Evolutionary conservation across 2,113 vertebrate genomes (phyloP).

Genomic region (Lagenorhynchus albirostris): DNA sequence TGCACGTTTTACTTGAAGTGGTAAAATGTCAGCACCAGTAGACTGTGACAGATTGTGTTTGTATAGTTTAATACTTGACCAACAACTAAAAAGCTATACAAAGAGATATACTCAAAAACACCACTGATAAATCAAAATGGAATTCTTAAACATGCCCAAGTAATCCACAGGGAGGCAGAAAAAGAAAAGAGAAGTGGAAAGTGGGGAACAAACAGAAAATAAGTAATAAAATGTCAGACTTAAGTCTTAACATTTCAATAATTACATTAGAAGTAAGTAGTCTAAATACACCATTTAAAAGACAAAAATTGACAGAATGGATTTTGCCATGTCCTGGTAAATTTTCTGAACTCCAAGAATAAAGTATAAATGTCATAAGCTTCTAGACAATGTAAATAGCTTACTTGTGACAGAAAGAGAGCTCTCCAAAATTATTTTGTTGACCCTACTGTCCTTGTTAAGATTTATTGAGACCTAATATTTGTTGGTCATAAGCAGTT

Average conservation of each 20-base stretch:
- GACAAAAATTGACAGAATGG: neutral
- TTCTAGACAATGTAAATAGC: neutral
- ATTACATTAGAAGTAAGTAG: conserved; percentile 2
- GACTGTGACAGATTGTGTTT: neutral
- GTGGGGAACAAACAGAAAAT: neutral
- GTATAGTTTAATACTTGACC: neutral
- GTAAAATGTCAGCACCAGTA: neutral
- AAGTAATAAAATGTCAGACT: neutral
- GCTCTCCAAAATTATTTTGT: neutral
- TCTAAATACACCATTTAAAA: neutral
- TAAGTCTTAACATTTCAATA: conserved; percentile 9
- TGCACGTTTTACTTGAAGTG: neutral
- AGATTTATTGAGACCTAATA: neutral
- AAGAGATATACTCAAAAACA: neutral
- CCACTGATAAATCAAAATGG: neutral
- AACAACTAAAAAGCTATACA: neutral
- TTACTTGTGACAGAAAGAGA: neutral
- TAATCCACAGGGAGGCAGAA: neutral
- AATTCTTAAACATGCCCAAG: neutral
- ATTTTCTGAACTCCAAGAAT: neutral
- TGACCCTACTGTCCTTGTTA: neutral
- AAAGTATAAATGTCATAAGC: neutral
- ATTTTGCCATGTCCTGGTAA: neutral
- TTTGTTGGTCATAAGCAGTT: neutral
- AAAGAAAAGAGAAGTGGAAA: neutral